These are phyloP conservation scores for Dendrocincla fuliginosa DNA, from an alignment of 2,797 vertebrate species.

Conservation along the genomic window DNA sequence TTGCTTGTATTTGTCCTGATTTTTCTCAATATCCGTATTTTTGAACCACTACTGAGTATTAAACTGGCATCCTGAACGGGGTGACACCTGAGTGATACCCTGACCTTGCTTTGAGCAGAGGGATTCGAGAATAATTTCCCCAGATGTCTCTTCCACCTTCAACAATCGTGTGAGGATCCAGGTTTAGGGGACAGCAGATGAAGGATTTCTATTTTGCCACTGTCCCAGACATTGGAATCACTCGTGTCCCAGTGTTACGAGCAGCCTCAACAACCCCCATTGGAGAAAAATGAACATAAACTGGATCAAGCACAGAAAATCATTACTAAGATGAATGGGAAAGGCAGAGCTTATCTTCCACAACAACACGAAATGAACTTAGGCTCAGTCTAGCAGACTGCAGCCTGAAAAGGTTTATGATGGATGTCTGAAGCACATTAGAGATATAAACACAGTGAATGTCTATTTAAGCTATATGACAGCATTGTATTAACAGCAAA, in stretches of 20 bases:
- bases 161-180: background rate
- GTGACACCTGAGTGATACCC: background rate
- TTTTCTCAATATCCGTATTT: background rate
- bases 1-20: background rate
- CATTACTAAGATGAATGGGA: constrained; percentile 43
- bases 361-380: constrained; percentile 37
- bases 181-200: background rate
- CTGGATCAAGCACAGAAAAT: constrained; percentile 41
- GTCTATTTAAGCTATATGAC: background rate
- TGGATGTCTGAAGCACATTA: constrained; percentile 7
- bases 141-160: background rate
- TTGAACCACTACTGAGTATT: background rate
- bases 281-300: constrained; percentile 38
- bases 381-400: background rate
- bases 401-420: constrained; percentile 31
- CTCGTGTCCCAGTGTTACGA: background rate
- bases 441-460: background rate
- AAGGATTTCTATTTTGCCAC: constrained; percentile 25
- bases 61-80: background rate
- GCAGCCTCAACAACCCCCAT: background rate
- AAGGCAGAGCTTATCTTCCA: constrained; percentile 35
- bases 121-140: background rate
- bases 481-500: constrained; percentile 8
- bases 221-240: background rate
- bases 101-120: background rate